Evolutionary conservation across 2,113 vertebrate genomes (phyloP), one percentile per base, ranked within the genome.

Genomic region (Aegotheles bennettii): DNA sequence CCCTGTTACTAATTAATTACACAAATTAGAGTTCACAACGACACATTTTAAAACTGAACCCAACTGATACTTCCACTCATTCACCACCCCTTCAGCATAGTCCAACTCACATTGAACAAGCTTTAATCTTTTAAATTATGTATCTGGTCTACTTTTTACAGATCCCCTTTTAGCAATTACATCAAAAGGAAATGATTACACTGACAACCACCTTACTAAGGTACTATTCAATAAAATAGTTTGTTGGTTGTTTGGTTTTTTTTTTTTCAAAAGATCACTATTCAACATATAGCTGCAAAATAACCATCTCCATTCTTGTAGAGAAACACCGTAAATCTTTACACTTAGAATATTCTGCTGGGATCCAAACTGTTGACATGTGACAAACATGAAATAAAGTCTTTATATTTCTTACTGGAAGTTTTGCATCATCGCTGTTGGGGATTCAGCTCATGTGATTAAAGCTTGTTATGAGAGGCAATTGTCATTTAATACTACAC

Each of bases 241-340:
- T n/a, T n/a, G n/a, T n/a, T n/a, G n/a, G n/a, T n/a, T n/a, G n/a
- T n/a, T n/a, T n/a, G n/a, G n/a, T 91, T 20, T 47, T 86, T 64
- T 16, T 47, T 87, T 68, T 82, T 84, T 92, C 24, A 90, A 28
- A 87, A 94, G 24, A 85, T 48, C 42, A 56, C n/a, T 51, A 84
- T 91, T 84, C 80, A 93, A 36, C 68, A 48, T 16, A 33, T 14
- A 38, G 80, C 93, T 95, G 83, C 94, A 93, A 77, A 96, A 25
- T 73, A 85, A 84, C 7, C 38, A 36, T 78, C 85, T 94, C 78
- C 60, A 86, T 36, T 73, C 70, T 59, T 91, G 70, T 42, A 91
- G 9, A 91, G 38, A 96, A 96, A 95, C 61, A 82, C n/a, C 33
- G 63, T 81, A 89, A 70, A 77, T 93, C 69, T 96, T 94, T 51